Evolutionary conservation across 1,140 invertebrate genomes (phyloP), one percentile per base, ranked within the genome.

Genomic region (Formica selysi): DNA sequence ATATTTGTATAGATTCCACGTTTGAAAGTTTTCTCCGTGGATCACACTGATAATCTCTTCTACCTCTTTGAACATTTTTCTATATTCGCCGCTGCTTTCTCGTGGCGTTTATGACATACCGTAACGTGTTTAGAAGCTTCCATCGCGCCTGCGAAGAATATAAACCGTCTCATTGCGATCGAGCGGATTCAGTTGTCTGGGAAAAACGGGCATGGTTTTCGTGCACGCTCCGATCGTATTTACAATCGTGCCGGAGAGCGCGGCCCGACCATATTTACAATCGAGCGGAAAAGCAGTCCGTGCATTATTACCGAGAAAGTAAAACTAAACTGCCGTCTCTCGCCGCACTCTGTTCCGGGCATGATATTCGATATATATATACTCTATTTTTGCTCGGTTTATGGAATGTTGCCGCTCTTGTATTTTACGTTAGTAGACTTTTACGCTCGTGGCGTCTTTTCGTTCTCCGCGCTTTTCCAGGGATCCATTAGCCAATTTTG

Each of bases 101-200:
- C 16, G 38, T 4, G 48, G 48, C 29, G 59, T 67, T 89, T 74
- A 88, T 22, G 74, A 80, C 70, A 86, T 54, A 48, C 36, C 36
- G 44, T 80, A 26, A 32, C 62, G 48, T 80, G 67, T 41, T 44
- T 48, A 44, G 38, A 44, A 48, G 67, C 13, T 22, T 54, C 36
- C 44, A 36, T 64, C 67, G 22, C 41, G 26, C 22, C 13, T 19
- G 44, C 62, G 64, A 57, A 68, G 76, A 90, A 91, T 90, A 88
- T 87, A 88, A 89, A 87, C 36, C 16, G 90, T 87, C 64, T 85
- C 79, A 62, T 90, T 86, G 41, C 29, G 67, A 70, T 51, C 73
- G 65, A 38, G 10, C 29, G 41, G 44, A 74, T 13, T 8, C 29
- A 62, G 29, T 73, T 64, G 36, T 84, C 51, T 51, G 61, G 71